Evolutionary conservation across 2,797 vertebrate genomes (phyloP), one percentile per base, ranked within the genome.

Genomic region (Enteromius anoplus): DNA sequence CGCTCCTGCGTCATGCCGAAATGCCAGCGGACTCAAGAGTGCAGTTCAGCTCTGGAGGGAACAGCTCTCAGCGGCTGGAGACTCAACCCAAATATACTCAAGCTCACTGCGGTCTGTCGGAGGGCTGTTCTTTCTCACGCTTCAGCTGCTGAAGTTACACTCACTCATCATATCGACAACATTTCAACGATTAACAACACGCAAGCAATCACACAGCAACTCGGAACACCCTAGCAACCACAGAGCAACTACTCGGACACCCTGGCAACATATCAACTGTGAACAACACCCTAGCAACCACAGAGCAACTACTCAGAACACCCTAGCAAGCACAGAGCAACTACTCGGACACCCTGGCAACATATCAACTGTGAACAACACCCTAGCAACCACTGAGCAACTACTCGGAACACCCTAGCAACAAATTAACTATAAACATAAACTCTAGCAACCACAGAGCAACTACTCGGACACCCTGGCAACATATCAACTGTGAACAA

Each of bases 1-100:
- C 47, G 90, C 78, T 83, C 87, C 85, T 93, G 93, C 91, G 91
- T 94, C 93, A 94, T 75, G 32, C 58, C 42, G 23, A 94, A 94
- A 94, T 92, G 92, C 86, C 89, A 91, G 83, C 75, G 80, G 86
- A 88, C 87, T 86, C 85, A 88, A 88, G 87, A 91, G 90, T 84
- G 81, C 79, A 88, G 82, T 87, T 90, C 88, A 87, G 86, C 86
- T 86, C 68, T 49, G 81, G 8, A 73, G 76, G 75, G 29, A 75
- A 70, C 75, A 72, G 62, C 84, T 86, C 84, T 80, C 58, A 55
- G 83, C 79, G 64, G 76, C 45, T 82, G 72, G 71, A 79, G 88
- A 40, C 4, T 37, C 72, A 5, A 9, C 51, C 12, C 49, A 17
- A 75, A 2, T 12, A 42, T 51, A 9, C 65, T 68, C 5, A 64